These are phyloP conservation scores for Plagodis pulveraria DNA, from an alignment of 2,888 invertebrate genomes.

Conservation along the genomic window DNA sequence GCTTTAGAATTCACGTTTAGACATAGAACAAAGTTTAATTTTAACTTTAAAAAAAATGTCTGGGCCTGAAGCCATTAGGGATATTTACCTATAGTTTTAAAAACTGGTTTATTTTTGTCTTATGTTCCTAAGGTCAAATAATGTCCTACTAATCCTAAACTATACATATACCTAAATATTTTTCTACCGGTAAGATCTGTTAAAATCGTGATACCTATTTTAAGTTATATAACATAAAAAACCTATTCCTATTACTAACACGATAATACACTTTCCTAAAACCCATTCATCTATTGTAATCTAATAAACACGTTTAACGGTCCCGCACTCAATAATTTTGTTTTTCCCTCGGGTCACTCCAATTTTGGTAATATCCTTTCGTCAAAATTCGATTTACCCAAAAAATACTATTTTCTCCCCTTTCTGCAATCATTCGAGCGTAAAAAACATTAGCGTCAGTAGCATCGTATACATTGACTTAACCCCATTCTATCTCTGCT, in stretches of 20 bases:
- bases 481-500: slow-evolving; percentile 17
- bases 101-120: no score
- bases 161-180: neutral
- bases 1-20: no score
- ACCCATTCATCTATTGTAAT: slow-evolving; percentile 63
- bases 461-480: slow-evolving; percentile 18
- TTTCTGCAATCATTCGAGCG: slow-evolving; percentile 60
- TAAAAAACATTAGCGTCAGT: slow-evolving; percentile 45
- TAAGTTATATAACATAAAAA: slow-evolving; percentile 10
- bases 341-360: slow-evolving; percentile 73
- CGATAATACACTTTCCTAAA: slow-evolving; percentile 49
- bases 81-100: no score
- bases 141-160: neutral
- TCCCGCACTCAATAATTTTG: slow-evolving; percentile 70
- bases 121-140: no score
- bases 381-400: slow-evolving; percentile 77
- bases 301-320: slow-evolving; percentile 69
- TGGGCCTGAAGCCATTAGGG: no score
- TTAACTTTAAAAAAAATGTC: no score
- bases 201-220: slow-evolving; percentile 19
- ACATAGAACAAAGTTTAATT: no score
- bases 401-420: slow-evolving; percentile 61
- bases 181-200: neutral
- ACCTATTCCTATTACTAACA: no score
- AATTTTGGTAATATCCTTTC: slow-evolving; percentile 71